phyloP scores from a whole-genome alignment of 2,888 invertebrate genomes.

The Achlya flavicornis region DNA sequence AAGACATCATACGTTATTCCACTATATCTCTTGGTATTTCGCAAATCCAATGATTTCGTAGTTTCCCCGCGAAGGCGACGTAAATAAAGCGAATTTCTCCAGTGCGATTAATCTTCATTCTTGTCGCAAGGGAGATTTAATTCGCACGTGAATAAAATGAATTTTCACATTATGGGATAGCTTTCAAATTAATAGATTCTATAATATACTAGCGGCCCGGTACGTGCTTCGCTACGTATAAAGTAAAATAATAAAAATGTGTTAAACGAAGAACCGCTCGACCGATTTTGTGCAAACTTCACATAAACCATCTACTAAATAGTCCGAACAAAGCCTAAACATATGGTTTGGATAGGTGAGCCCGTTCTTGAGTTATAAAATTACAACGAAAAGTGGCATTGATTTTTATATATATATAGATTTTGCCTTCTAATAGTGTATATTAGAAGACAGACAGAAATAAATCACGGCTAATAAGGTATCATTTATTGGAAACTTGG shows the following conservation, averaged over 20 bases:
- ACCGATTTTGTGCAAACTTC: too few relatives aligned
- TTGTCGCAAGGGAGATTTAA: slow-evolving; percentile 6
- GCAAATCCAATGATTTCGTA: neutral
- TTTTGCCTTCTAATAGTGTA: neutral
- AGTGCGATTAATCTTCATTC: slow-evolving; percentile 3
- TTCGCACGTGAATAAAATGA: slow-evolving; percentile 3
- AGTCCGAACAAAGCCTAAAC: too few relatives aligned
- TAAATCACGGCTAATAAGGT: neutral
- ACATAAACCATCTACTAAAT: too few relatives aligned
- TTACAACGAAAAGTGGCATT: too few relatives aligned
- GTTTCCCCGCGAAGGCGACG: neutral
- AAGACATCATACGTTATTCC: neutral
- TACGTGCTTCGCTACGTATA: too few relatives aligned
- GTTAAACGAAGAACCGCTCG: too few relatives aligned
- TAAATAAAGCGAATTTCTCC: slow-evolving; percentile 2
- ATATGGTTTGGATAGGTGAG: too few relatives aligned
- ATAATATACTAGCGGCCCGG: neutral
- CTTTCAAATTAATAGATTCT: neutral
- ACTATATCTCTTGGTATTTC: neutral
- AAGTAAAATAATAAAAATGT: too few relatives aligned
- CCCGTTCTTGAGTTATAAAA: too few relatives aligned
- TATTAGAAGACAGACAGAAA: neutral
- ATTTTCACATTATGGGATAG: neutral
- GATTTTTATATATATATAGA: too few relatives aligned
- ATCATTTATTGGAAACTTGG: neutral